Conservation (phyloP, 2,797 vertebrate species). For the Acestrorhynchus altus region DNA sequence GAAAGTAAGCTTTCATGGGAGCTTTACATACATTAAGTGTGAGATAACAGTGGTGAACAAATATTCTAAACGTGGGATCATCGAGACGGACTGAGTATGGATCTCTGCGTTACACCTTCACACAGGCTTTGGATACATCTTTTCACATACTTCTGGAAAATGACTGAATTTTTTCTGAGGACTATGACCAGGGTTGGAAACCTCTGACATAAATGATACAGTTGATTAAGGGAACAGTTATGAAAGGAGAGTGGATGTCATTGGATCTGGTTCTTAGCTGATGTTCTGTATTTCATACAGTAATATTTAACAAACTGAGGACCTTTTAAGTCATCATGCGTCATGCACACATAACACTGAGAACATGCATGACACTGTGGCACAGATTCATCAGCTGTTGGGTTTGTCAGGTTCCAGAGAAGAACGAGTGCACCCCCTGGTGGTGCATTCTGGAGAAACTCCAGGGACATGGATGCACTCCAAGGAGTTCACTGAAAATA, state of each 20-base stretch:
- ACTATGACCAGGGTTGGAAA: no score
- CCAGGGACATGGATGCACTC: background rate
- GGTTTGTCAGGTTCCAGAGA: background rate
- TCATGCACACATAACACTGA: conserved; percentile 30
- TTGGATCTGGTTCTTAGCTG: no score
- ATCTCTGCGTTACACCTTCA: background rate
- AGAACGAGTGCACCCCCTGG: background rate
- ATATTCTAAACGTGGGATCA: background rate
- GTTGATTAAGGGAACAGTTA: no score
- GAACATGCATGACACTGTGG: conserved; percentile 12
- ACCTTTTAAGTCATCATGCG: conserved; percentile 5
- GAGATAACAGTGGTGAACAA: no score
- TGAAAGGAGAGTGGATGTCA: no score
- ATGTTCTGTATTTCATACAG: background rate
- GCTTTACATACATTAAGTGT: no score
- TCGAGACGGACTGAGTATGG: background rate
- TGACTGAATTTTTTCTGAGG: no score
- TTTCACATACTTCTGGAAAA: background rate
- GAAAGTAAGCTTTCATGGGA: no score
- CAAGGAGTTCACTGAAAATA: background rate
- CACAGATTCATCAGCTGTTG: background rate
- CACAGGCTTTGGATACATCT: background rate
- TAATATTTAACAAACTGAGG: background rate
- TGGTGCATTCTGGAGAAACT: background rate
- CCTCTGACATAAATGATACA: no score